Percentiles rank a stretch among this genome's conserved stretches.
Conservation (phyloP, 1,140 invertebrate species). For the Yoshiicerus persimilis region DNA sequence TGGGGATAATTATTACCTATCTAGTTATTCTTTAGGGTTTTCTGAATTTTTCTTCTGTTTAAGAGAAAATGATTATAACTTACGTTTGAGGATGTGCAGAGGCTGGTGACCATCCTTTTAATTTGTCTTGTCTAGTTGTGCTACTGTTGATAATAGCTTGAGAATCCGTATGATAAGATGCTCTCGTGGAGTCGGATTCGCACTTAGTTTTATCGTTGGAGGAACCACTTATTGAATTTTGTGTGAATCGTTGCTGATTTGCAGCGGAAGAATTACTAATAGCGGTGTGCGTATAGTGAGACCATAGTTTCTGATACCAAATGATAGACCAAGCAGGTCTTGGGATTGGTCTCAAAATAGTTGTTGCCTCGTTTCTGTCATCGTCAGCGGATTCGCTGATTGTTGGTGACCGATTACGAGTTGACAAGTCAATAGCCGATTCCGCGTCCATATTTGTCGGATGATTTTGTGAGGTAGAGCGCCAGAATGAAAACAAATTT, state of each 20-base stretch:
- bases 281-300: neutral
- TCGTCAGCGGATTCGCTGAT: neutral
- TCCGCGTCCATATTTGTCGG: slow-evolving; percentile 6
- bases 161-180: neutral
- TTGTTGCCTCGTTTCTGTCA: neutral
- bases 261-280: neutral
- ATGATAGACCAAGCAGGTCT: slow-evolving; percentile 46
- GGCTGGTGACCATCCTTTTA: neutral
- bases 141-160: neutral
- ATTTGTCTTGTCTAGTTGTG: neutral
- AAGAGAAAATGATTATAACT: neutral
- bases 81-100: neutral
- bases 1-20: no score
- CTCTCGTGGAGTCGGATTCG: neutral
- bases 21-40: no score
- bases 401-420: neutral
- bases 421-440: slow-evolving; percentile 38
- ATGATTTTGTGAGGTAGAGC: neutral
- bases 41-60: no score
- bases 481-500: no score
- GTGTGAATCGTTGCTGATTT: neutral
- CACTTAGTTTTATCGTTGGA: neutral
- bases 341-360: slow-evolving; percentile 42
- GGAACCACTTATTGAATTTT: neutral
- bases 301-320: slow-evolving; percentile 47